These are phyloP conservation scores for Saccopteryx bilineata DNA, from an alignment of 2,113 vertebrate genomes.

Conservation along the genomic window DNA sequence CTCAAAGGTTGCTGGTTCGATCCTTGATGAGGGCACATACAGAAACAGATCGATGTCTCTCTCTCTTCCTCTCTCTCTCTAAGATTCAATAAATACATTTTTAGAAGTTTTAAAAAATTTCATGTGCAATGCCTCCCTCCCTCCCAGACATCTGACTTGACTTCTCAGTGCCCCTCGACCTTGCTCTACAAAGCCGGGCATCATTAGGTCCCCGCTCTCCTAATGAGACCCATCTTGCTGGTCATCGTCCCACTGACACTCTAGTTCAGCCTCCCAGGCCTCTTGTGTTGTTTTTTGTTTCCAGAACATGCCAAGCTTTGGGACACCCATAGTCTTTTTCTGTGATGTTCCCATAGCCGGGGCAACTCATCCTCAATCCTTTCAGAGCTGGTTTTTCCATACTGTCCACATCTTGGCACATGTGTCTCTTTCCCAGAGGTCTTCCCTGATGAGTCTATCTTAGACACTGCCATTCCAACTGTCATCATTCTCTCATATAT, in stretches of 20 bases:
- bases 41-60: too few relatives aligned
- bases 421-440: background rate
- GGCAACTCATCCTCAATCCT: background rate
- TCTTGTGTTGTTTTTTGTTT: background rate
- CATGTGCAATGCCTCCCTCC: too few relatives aligned
- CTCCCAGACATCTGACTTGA: background rate
- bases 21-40: too few relatives aligned
- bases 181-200: rapidly evolving
- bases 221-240: background rate
- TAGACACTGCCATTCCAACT: background rate
- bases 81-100: too few relatives aligned
- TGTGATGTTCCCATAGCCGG: background rate
- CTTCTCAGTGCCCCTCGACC: background rate
- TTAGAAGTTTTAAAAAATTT: background rate
- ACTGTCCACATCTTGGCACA: background rate
- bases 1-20: too few relatives aligned
- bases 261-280: background rate
- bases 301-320: background rate
- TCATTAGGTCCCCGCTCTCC: too few relatives aligned
- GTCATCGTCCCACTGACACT: background rate
- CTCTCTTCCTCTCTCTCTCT: too few relatives aligned
- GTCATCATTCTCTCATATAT: background rate
- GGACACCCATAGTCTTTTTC: background rate
- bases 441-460: background rate
- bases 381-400: background rate